These are phyloP conservation scores for Triplophysa yarkandensis DNA, from an alignment of 2,797 vertebrate genomes.

Conservation along the genomic window DNA sequence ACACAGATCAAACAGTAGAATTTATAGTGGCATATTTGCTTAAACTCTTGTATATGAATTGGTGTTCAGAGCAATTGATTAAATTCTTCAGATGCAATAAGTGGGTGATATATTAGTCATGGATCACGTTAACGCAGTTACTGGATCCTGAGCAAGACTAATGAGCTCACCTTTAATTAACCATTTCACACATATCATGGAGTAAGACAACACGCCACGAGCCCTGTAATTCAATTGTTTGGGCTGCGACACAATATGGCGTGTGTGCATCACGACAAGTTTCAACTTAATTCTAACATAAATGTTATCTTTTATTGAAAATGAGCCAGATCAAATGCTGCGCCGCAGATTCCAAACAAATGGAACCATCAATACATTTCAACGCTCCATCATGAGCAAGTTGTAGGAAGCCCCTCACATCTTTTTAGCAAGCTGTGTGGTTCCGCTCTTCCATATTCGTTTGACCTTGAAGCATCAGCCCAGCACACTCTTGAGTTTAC, in stretches of 20 bases:
- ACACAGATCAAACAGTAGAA: conserved; percentile 33
- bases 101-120: conserved; percentile 52
- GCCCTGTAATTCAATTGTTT: conserved; percentile 47
- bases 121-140: conserved; percentile 45
- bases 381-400: not conserved
- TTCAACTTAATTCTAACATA: conserved; percentile 17
- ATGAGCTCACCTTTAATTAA: conserved; percentile 51
- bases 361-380: conserved; percentile 5
- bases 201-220: conserved; percentile 42
- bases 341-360: not conserved
- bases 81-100: conserved; percentile 47
- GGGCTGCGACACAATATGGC: conserved; percentile 12
- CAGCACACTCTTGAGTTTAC: conserved; percentile 76
- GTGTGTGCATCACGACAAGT: not conserved
- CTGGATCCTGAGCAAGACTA: conserved; percentile 48
- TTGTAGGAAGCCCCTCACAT: not conserved
- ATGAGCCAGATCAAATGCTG: not conserved
- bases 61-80: conserved; percentile 48
- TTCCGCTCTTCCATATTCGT: conserved; percentile 65
- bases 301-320: conserved; percentile 20
- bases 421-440: conserved; percentile 63
- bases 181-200: conserved; percentile 53
- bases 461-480: conserved; percentile 79
- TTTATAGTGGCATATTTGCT: conserved; percentile 43
- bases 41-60: conserved; percentile 50